Conservation (phyloP, 2,888 invertebrate genomes). For the Dendrolimus pini region DNA sequence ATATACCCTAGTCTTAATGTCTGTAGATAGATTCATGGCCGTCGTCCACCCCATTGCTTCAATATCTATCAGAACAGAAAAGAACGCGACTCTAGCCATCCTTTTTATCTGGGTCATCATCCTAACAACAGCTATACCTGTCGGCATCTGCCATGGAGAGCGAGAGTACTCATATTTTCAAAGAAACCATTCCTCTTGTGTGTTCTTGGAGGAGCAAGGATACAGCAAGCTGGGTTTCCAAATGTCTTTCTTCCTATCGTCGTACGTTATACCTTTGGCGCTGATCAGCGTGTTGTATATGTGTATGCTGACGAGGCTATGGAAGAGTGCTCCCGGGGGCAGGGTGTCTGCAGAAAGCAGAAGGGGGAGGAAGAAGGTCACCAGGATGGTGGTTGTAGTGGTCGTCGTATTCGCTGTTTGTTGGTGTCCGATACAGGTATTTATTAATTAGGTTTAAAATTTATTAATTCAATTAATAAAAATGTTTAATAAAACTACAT, state of each 20-base stretch:
- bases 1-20: constrained; percentile 96
- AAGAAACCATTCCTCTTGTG: constrained; percentile 81
- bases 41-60: constrained; percentile 95
- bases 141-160: constrained; percentile 86
- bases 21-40: constrained; percentile 92
- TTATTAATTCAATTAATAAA: constrained; percentile 12
- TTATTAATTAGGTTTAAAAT: constrained; percentile 23
- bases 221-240: constrained; percentile 80
- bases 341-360: constrained; percentile 88
- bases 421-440: constrained; percentile 96
- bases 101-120: constrained; percentile 89
- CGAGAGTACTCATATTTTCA: constrained; percentile 80
- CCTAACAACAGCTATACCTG: constrained; percentile 85
- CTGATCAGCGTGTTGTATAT: constrained; percentile 92
- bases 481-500: too few relatives aligned
- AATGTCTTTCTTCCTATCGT: constrained; percentile 90
- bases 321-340: constrained; percentile 90
- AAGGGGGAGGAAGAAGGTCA: constrained; percentile 91
- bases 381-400: constrained; percentile 93
- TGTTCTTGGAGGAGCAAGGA: constrained; percentile 79
- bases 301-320: constrained; percentile 91
- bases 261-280: constrained; percentile 91
- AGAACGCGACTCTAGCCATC: constrained; percentile 87
- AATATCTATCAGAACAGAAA: constrained; percentile 89
- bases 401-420: constrained; percentile 95